phyloP scores from a whole-genome alignment of 1,140 invertebrate species.

The Bombus balteatus region DNA sequence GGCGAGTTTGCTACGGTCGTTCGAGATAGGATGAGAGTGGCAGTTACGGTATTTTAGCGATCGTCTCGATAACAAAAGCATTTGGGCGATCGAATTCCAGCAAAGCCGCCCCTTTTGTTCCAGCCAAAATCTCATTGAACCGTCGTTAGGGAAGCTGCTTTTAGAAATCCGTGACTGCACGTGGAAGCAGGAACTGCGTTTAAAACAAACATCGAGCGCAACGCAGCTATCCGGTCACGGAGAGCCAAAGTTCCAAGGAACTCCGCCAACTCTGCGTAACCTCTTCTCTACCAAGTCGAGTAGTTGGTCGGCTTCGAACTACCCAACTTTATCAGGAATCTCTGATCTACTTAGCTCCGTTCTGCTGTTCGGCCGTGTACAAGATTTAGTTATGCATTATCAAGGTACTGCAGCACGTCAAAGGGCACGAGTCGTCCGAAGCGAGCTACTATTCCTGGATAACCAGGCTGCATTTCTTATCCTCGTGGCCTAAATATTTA shows the following conservation, averaged over 20 bases:
- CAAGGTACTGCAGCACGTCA: slow-evolving; percentile 10
- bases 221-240: neutral
- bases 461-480: slow-evolving; percentile 23
- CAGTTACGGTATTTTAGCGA: neutral
- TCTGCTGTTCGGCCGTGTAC: neutral
- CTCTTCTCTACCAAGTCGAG: neutral
- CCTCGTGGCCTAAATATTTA: slow-evolving; percentile 16
- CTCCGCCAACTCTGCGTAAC: neutral
- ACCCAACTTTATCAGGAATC: slow-evolving; percentile 39
- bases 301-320: slow-evolving; percentile 6
- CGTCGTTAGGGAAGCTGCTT: neutral
- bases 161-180: neutral
- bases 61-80: neutral
- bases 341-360: slow-evolving; percentile 44
- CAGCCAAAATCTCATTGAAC: neutral
- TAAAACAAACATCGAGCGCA: neutral
- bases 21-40: no score
- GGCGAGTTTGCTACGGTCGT: no score
- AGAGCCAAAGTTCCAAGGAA: slow-evolving; percentile 9
- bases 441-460: neutral
- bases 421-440: slow-evolving; percentile 4
- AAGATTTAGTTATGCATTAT: slow-evolving; percentile 44
- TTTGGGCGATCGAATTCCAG: neutral
- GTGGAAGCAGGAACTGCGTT: neutral
- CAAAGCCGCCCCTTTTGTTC: neutral